A percentile compares a stretch with the other conserved stretches of the same genome.
Evolutionary conservation across 2,888 invertebrate genomes (phyloP).

Genomic region (Eupsilia transversa): DNA sequence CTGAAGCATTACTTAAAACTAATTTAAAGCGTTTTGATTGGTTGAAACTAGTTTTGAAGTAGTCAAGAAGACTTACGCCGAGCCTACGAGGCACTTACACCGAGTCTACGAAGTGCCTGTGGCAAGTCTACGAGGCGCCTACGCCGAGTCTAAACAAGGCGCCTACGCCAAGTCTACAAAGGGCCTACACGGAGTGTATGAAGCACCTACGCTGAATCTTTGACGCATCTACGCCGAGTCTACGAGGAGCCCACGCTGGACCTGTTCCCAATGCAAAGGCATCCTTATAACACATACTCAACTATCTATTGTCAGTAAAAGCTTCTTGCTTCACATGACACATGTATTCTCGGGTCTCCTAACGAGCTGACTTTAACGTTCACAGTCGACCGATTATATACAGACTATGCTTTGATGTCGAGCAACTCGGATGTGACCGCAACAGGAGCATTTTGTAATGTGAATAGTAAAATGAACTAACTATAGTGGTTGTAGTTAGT

Average conservation of each 20-base stretch:
- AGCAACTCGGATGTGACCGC: conserved; percentile 16
- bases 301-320: not conserved
- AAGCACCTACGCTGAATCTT: not conserved
- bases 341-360: not conserved
- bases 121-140: not conserved
- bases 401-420: conserved; percentile 37
- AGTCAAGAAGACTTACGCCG: no score
- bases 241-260: not conserved
- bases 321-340: conserved; percentile 8
- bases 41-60: no score
- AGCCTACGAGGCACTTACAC: not conserved
- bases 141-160: no score
- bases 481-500: not conserved
- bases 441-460: conserved; percentile 25
- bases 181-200: not conserved
- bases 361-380: conserved; percentile 10
- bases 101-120: not conserved
- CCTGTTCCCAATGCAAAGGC: not conserved
- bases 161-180: not conserved
- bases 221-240: not conserved
- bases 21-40: no score
- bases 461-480: conserved; percentile 7
- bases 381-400: conserved; percentile 43
- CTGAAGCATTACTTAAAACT: no score
- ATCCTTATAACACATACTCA: conserved; percentile 8